A percentile compares a stretch with the other conserved stretches of the same genome.
These are phyloP conservation scores for Gallinago jamesoni DNA, from an alignment of 2,113 vertebrate genomes.

Conservation along the genomic window DNA sequence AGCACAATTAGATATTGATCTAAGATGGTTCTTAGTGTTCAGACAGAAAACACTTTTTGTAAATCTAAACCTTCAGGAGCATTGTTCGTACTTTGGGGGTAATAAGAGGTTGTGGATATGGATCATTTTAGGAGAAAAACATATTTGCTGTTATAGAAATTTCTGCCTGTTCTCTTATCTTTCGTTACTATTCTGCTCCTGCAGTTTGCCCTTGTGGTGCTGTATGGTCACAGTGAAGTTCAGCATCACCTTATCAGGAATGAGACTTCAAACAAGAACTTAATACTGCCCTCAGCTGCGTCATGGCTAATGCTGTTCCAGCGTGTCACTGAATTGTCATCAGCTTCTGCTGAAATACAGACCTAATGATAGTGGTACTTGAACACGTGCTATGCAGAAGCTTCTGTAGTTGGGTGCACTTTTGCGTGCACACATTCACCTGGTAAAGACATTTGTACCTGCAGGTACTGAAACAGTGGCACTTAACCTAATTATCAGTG, in stretches of 20 bases:
- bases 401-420: not conserved
- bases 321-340: constrained; percentile 24
- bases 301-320: constrained; percentile 28
- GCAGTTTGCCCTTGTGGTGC: not conserved
- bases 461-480: not conserved
- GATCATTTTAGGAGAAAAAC: not conserved
- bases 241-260: not conserved
- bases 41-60: not conserved
- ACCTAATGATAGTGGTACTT: not conserved
- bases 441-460: not conserved
- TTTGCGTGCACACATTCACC: constrained; percentile 2
- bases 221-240: not conserved
- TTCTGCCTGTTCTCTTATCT: not conserved
- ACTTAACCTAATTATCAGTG: not conserved
- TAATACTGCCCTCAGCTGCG: constrained; percentile 6
- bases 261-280: constrained; percentile 9
- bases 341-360: constrained; percentile 47
- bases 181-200: not conserved
- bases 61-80: not conserved
- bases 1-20: not conserved
- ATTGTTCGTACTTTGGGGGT: not conserved
- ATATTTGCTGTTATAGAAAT: not conserved
- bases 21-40: not conserved
- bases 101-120: not conserved
- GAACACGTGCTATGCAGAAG: not conserved